Evolutionary conservation across 2,797 vertebrate species (phyloP), one percentile per base, ranked within the genome.

Genomic region (Neomorphus geoffroyi): DNA sequence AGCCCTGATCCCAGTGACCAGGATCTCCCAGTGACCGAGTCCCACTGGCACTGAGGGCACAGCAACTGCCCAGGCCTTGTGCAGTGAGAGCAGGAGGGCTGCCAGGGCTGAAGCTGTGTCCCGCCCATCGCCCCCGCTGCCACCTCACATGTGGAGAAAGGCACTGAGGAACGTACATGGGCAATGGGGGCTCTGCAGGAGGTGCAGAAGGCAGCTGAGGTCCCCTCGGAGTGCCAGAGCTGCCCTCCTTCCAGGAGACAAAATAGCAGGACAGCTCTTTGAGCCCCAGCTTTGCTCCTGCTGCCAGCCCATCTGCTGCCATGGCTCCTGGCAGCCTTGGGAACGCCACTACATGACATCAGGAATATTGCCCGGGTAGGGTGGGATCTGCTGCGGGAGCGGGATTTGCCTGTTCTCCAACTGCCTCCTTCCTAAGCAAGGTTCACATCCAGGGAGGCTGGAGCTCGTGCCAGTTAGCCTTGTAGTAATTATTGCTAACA

Each of bases 401-500:
- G 53, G 69, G 74, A 85, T 94, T 80, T 71, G 61, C 84, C 81
- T 64, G 22, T 46, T 89, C 81, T 96, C 53, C 72, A 82, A 7
- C 51, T 53, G 86, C 81, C 81, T 80, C 74, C 90, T 74, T 92
- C 56, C 73, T 0, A 10, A 92, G 61, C 88, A 95, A 46, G 71
- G 92, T 65, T 94, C 87, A 43, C 32, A 51, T 56, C 93, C 88
- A 83, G 88, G 57, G 86, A 93, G 80, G 86, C 57, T 77, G 85
- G 17, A 72, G 26, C 54, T 77, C 11, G 2, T 91, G 96, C 96
- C 96, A 96, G 95, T 77, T 60, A 11, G 80, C 86, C 86, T 61
- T 96, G 96, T 96, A 95, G 86, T 71, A 95, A 93, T 96, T 97
- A 96, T 9, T 46, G 92, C 92, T 67, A 95, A 95, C 96, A 95